Evolutionary conservation across 2,888 invertebrate species (phyloP).

Genomic region (Hirtodrosophila histrioides): DNA sequence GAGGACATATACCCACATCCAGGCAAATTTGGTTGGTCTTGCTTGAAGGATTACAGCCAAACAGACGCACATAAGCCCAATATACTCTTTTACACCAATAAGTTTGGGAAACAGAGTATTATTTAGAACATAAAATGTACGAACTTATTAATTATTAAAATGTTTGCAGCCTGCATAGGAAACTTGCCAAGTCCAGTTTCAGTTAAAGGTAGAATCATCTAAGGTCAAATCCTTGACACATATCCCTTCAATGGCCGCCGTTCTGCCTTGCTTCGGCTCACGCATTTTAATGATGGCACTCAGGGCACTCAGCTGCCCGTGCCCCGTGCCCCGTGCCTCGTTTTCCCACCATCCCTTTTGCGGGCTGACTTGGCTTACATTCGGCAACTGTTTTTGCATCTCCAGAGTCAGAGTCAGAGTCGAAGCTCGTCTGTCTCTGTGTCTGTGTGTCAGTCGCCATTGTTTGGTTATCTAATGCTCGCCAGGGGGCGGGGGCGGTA

Average conservation of each 20-base stretch:
- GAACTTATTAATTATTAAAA: too few relatives aligned
- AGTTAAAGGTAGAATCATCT: not conserved
- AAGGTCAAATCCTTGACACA: conserved; percentile 33
- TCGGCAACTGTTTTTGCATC: conserved; percentile 40
- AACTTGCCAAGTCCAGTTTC: not conserved
- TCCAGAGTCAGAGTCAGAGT: conserved; percentile 11
- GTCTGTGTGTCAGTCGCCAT: conserved; percentile 46
- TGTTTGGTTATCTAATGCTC: conserved; percentile 72
- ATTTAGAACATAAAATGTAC: too few relatives aligned
- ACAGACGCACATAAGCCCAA: too few relatives aligned
- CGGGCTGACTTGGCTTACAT: conserved; percentile 35
- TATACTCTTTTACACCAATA: too few relatives aligned
- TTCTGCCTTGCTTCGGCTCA: not conserved
- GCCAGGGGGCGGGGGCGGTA: conserved; percentile 25
- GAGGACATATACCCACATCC: too few relatives aligned
- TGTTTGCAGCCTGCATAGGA: not conserved
- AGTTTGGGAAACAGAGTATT: too few relatives aligned
- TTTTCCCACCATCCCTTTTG: conserved; percentile 7
- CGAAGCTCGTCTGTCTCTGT: conserved; percentile 3
- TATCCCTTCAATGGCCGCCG: conserved; percentile 40
- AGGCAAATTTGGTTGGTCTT: too few relatives aligned
- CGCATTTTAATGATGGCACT: conserved; percentile 45
- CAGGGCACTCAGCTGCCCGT: conserved; percentile 22
- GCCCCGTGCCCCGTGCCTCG: too few relatives aligned
- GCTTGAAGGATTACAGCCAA: too few relatives aligned